Evolutionary conservation across 2,888 invertebrate genomes (phyloP).

Genomic region (Muschampia plurimacula): DNA sequence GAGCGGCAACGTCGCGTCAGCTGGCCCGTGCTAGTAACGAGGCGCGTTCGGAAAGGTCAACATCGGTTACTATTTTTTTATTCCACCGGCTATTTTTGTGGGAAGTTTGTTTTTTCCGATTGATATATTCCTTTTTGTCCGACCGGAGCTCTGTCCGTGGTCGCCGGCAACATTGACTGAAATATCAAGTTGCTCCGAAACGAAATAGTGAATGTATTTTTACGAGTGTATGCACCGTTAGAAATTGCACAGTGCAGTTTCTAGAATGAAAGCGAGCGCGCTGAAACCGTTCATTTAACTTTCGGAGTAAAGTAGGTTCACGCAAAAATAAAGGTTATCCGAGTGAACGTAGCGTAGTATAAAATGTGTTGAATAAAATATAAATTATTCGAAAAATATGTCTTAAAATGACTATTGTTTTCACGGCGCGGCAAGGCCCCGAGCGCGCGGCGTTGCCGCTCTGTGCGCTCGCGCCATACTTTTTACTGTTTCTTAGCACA

Average conservation of each 20-base stretch:
- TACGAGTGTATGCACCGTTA: constrained; percentile 37
- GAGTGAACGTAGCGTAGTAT: background rate
- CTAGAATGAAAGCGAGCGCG: constrained; percentile 37
- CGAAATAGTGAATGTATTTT: constrained; percentile 36
- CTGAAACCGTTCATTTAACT: constrained; percentile 11
- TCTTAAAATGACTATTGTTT: constrained; percentile 72
- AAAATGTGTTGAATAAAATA: constrained; percentile 49
- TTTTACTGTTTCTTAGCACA: constrained; percentile 87
- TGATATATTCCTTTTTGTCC: constrained; percentile 38
- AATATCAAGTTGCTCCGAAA: constrained; percentile 27
- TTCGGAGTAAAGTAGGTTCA: background rate
- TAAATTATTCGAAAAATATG: constrained; percentile 59
- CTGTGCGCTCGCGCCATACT: constrained; percentile 84
- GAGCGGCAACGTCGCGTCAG: constrained; percentile 84
- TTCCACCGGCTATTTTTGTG: constrained; percentile 73
- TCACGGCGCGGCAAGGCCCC: constrained; percentile 76
- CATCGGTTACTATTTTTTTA: constrained; percentile 79
- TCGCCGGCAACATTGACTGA: constrained; percentile 17
- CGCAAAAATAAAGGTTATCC: background rate
- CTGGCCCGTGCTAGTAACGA: constrained; percentile 80
- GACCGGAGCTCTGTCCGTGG: constrained; percentile 7
- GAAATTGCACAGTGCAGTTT: constrained; percentile 37
- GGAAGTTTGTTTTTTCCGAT: constrained; percentile 53
- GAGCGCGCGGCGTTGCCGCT: constrained; percentile 79
- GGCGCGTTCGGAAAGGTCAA: constrained; percentile 82